Evolutionary conservation across 1,140 invertebrate genomes (phyloP).

Genomic region (Dendrolimus punctatus): DNA sequence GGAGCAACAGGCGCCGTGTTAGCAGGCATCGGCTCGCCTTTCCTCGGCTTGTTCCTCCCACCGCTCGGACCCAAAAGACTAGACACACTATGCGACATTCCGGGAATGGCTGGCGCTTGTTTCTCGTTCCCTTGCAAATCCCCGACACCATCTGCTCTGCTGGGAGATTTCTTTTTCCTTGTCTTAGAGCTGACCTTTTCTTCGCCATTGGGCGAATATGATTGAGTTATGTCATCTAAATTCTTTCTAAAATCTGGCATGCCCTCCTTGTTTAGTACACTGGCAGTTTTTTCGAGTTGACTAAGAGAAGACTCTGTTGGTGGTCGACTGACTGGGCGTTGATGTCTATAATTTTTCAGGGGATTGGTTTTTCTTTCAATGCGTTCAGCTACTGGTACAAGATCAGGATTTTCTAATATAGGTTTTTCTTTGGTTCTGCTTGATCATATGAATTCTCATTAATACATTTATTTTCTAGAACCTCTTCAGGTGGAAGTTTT

Average conservation of each 20-base stretch:
- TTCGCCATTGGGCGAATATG: conserved; percentile 55
- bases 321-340: conserved; percentile 37
- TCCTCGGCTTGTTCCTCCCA: conserved; percentile 23
- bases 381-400: conserved; percentile 26
- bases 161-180: conserved; percentile 60
- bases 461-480: conserved; percentile 36
- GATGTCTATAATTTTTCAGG: conserved; percentile 69
- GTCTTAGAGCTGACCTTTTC: conserved; percentile 47
- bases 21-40: conserved; percentile 13
- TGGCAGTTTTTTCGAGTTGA: conserved; percentile 60
- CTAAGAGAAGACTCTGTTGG: conserved; percentile 58
- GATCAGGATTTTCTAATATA: conserved; percentile 11
- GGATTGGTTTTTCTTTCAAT: conserved; percentile 58
- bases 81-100: conserved; percentile 59
- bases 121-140: conserved; percentile 41
- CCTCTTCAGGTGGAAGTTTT: conserved; percentile 56
- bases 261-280: conserved; percentile 51
- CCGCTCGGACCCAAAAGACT: conserved; percentile 38
- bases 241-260: conserved; percentile 66
- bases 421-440: not conserved
- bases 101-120: conserved; percentile 17
- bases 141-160: conserved; percentile 24
- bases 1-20: conserved; percentile 21
- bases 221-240: conserved; percentile 67
- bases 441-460: conserved; percentile 16